Evolutionary conservation across 2,888 invertebrate species (phyloP).

Genomic region (Hemicrepidius hirtus): DNA sequence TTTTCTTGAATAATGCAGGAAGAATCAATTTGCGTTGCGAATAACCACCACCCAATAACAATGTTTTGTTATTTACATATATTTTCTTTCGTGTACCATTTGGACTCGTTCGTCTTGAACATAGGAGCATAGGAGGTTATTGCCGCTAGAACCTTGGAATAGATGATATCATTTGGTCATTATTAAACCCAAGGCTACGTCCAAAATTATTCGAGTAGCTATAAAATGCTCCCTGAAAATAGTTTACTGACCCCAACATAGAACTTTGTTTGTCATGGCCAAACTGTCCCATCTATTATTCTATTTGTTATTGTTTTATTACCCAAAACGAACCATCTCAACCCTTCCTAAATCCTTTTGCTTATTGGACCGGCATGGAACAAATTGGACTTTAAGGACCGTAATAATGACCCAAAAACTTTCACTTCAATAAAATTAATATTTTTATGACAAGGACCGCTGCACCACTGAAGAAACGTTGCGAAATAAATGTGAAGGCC

Average conservation of each 20-base stretch:
- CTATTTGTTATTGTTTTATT: slow-evolving; percentile 36
- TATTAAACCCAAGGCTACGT: slow-evolving; percentile 53
- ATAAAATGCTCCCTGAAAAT: slow-evolving; percentile 50
- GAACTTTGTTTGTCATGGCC: slow-evolving; percentile 40
- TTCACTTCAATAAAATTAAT: slow-evolving; percentile 44
- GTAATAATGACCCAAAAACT: slow-evolving; percentile 31
- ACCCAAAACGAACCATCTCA: slow-evolving; percentile 5
- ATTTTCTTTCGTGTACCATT: slow-evolving; percentile 29
- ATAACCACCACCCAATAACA: neutral
- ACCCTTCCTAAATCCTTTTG: slow-evolving; percentile 20
- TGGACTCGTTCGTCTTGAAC: slow-evolving; percentile 33
- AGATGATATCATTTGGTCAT: slow-evolving; percentile 51
- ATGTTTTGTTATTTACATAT: slow-evolving; percentile 19
- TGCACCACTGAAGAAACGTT: neutral
- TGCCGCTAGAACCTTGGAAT: slow-evolving; percentile 55
- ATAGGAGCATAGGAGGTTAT: slow-evolving; percentile 51
- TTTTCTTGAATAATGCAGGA: too few species aligned
- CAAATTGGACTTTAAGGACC: neutral
- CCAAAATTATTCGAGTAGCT: slow-evolving; percentile 54
- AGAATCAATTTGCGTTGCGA: too few species aligned
- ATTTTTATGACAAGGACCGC: slow-evolving; percentile 22
- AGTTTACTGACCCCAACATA: slow-evolving; percentile 52
- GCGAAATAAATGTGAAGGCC: slow-evolving; percentile 19
- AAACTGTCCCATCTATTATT: slow-evolving; percentile 17
- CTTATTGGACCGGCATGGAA: neutral